phyloP scores from a whole-genome alignment of 2,888 invertebrate genomes.

The Molorchus minor region DNA sequence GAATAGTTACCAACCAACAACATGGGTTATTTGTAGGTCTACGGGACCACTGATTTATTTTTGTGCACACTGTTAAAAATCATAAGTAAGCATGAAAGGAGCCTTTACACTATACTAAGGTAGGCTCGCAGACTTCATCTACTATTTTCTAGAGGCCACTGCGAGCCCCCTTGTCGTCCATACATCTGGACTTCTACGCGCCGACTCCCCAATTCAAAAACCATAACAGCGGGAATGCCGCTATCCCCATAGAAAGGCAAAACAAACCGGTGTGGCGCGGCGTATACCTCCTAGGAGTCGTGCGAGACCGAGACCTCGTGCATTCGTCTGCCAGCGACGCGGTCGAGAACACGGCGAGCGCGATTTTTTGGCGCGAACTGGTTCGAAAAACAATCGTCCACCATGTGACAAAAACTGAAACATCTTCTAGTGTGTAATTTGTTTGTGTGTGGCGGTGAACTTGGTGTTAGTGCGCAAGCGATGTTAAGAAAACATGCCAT shows the following conservation, averaged over 20 bases:
- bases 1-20: too few relatives aligned
- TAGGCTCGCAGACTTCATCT: neutral
- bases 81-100: too few relatives aligned
- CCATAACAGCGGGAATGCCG: constrained; percentile 22
- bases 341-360: constrained; percentile 1
- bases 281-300: neutral
- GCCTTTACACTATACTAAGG: neutral
- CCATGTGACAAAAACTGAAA: constrained; percentile 30
- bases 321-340: constrained; percentile 16
- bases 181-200: neutral
- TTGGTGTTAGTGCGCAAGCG: constrained; percentile 6
- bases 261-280: neutral
- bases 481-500: constrained; percentile 74
- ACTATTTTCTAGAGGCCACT: neutral
- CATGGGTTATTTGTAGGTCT: too few relatives aligned
- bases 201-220: constrained; percentile 9
- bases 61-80: too few relatives aligned
- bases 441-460: constrained; percentile 33
- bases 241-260: constrained; percentile 10
- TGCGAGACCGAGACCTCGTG: constrained; percentile 1
- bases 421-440: constrained; percentile 13
- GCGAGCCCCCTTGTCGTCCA: neutral
- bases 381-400: constrained; percentile 24
- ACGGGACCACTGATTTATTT: too few relatives aligned
- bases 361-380: constrained; percentile 25